A percentile compares a stretch with the other conserved stretches of the same genome.
Conservation (phyloP, 2,888 invertebrate genomes). For the Apamea epomidion region DNA sequence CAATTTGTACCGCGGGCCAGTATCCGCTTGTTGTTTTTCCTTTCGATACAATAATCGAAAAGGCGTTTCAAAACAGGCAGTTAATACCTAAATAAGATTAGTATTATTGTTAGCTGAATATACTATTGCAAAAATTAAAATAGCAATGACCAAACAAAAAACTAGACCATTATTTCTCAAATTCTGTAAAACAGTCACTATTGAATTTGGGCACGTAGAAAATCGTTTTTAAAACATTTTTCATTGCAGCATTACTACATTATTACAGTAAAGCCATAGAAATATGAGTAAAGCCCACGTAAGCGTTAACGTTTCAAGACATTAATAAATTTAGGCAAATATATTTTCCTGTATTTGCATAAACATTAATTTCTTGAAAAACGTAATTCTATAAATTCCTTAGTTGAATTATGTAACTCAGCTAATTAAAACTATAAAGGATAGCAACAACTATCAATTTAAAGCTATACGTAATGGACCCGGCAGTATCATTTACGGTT, state of each 20-base stretch:
- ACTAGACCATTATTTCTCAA: conserved; percentile 11
- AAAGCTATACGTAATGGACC: conserved; percentile 34
- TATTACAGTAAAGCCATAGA: neutral
- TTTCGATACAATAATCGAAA: conserved; percentile 58
- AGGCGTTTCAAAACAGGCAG: conserved; percentile 43
- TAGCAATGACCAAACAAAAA: neutral
- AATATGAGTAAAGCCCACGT: neutral
- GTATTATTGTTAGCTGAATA: conserved; percentile 10
- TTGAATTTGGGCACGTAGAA: conserved; percentile 35
- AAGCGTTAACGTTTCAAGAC: neutral
- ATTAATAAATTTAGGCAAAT: neutral
- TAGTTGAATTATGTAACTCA: neutral
- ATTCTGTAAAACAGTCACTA: conserved; percentile 11
- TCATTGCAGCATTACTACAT: neutral
- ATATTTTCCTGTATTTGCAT: neutral
- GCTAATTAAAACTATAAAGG: neutral
- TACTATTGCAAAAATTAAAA: conserved; percentile 21
- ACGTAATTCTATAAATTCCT: neutral
- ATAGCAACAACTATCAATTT: conserved; percentile 10
- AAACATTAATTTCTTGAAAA: neutral
- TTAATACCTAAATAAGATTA: conserved; percentile 40
- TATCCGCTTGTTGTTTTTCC: conserved; percentile 63
- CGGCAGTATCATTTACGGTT: conserved; percentile 42
- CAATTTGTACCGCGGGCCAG: conserved; percentile 64
- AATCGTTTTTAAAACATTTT: conserved; percentile 15